Base-by-base conservation (phyloP, 1,140 invertebrate species). In the Ruditapes philippinarum region DNA sequence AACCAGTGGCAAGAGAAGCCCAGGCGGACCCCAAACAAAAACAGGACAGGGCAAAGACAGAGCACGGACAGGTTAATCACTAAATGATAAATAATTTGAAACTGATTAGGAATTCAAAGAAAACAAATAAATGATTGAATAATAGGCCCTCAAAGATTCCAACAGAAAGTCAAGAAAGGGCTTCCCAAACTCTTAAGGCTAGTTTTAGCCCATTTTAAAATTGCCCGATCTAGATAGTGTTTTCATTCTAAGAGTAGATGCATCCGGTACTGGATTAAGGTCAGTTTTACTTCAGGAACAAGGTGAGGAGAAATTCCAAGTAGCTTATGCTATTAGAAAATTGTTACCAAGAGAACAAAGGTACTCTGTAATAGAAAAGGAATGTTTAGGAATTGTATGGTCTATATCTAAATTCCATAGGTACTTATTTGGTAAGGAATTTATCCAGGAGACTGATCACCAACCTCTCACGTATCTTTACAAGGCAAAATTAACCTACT, bases 371-470 rank as follows among this genome's bases (percentile, higher is more conserved):
- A n/a, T n/a, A n/a, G n/a, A n/a, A n/a, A n/a, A n/a, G n/a, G n/a
- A n/a, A n/a, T n/a, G n/a, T n/a, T n/a, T n/a, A n/a, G n/a, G n/a
- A n/a, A n/a, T 96, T 9, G 92, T 96, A 7, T 96, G 90, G 90
- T 92, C 93, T 7, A 85, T 96, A 14, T 79, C 94, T 51, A 95
- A 95, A 62, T 96, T 96, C 85, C 74, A 94, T 25, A 90, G 89
- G 19, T 97, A 96, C 91, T 25, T 92, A 3, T 92, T 85, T 85
- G 91, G 89, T 4, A 85, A 19, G n/a, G 45, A 79, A 19, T 91
- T 90, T 40, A 80, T 78, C 19, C 45, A 11, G 19, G 45, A 92
- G 42, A 86, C 80, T 0, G 89, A 92, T 42, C 91, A 92, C 49
- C 31, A 81, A 57, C 85, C 89, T 1, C 76, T 88, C 14, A 42